Percentiles rank a stretch among this genome's conserved stretches.
Evolutionary conservation across 2,797 vertebrate genomes (phyloP).

Genomic region (Chloroceryle inda): DNA sequence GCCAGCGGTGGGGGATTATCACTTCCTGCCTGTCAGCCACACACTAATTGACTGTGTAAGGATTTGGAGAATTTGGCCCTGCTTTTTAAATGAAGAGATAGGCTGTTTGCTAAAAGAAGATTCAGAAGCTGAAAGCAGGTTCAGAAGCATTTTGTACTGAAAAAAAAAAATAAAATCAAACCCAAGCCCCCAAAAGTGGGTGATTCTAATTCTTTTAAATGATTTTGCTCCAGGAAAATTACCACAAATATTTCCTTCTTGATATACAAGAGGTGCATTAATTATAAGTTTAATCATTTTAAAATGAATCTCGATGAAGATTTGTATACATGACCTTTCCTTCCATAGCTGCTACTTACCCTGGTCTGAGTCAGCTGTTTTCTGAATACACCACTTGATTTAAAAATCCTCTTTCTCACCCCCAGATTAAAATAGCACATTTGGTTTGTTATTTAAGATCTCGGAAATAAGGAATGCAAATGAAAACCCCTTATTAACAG

Average conservation of each 20-base stretch:
- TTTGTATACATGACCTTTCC: slow-evolving; percentile 20
- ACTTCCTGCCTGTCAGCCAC: not conserved
- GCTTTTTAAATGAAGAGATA: not conserved
- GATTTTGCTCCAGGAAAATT: not conserved
- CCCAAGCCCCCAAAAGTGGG: too few relatives aligned
- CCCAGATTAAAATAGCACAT: not conserved
- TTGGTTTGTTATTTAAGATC: not conserved
- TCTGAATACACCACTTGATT: not conserved
- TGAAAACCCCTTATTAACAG: not conserved
- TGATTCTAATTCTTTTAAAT: not conserved
- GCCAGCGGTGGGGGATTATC: not conserved
- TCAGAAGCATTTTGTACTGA: not conserved
- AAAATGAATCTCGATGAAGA: not conserved
- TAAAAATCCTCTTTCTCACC: not conserved
- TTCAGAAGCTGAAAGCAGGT: not conserved
- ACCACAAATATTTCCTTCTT: not conserved
- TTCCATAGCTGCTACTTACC: not conserved
- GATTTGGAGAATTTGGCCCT: not conserved
- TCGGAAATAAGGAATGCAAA: not conserved
- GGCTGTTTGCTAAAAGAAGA: not conserved
- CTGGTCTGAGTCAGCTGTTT: slow-evolving; percentile 21
- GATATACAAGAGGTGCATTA: not conserved
- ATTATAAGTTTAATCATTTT: not conserved
- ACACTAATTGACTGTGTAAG: not conserved
- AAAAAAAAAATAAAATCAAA: not conserved